Percentiles rank a stretch among this genome's conserved stretches.
phyloP scores from a whole-genome alignment of 1,140 invertebrate genomes.

The Plutomurus gul region DNA sequence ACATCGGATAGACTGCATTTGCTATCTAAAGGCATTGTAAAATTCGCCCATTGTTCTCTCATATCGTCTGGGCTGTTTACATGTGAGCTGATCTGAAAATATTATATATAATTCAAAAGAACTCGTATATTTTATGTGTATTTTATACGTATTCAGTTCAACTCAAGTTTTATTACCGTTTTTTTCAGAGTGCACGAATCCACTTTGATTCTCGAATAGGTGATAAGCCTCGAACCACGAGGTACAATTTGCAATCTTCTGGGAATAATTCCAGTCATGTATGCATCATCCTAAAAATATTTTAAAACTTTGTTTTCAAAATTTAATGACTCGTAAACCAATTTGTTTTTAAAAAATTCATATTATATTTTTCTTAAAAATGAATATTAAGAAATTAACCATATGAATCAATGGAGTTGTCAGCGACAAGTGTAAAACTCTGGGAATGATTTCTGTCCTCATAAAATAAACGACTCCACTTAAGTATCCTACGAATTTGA shows the following conservation, averaged over 20 bases:
- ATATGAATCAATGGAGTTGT: conserved; percentile 34
- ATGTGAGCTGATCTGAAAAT: neutral
- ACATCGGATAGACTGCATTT: neutral
- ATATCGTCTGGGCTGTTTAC: neutral
- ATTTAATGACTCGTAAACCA: no score
- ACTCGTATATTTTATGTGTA: neutral
- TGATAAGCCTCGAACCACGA: no score
- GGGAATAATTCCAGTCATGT: no score
- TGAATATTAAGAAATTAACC: neutral
- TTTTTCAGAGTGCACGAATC: no score
- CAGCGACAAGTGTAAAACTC: neutral
- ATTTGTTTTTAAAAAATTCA: neutral
- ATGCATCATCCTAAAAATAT: no score
- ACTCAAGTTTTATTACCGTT: no score
- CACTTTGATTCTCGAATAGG: no score
- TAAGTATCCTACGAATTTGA: neutral
- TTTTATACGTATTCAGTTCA: neutral
- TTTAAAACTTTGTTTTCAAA: no score
- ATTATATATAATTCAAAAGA: neutral
- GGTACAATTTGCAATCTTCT: no score
- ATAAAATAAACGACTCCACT: conserved; percentile 16
- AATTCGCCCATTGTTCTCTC: neutral
- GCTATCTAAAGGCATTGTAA: no score
- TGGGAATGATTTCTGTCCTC: neutral
- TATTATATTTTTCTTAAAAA: no score